Evolutionary conservation across 37 sponge, comb jelly and placozoan species (phyloP), one percentile per base, ranked within the genome.

Genomic region (Haliclona indistincta): DNA sequence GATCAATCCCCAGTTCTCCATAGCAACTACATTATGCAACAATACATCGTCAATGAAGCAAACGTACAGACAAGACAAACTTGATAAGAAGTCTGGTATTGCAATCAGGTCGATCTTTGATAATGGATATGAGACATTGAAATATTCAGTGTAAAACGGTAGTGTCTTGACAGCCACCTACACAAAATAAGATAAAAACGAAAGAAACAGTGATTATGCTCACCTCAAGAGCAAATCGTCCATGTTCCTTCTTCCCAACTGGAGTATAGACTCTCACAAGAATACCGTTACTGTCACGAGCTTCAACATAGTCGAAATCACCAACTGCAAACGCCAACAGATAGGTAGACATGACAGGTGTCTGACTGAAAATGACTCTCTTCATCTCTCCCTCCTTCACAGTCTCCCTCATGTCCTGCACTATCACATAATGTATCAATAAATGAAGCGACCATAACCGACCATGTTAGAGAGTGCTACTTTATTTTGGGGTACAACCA

Each of bases 1-100:
- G 39, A 89, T 88, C 38, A 90, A 87, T 4, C 97, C 94, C 97
- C 97, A 94, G 76, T 94, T 94, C 79, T 94, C 94, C 94, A 94
- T 97, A 6, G 94, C 97, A 17, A 91, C 89, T 71, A 84, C 82
- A 51, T n/a, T 49, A 15, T 28, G 4, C 43, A 34, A 38, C 19
- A 29, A 38, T 3, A 39, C 28, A 20, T 39, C 69, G 28, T 38
- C 2, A 2, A 35, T 15, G 10, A 38, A 20, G 2, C 1, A 26
- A 5, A 38, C 29, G 15, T 30, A 71, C 34, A 20, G 4, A 29
- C 2, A n/a, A 26, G 32, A 10, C 7, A 26, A 37, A 82, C 88
- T 89, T 49, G 91, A 88, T 28, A 91, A 88, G 74, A 97, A 93
- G 65, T 97, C 97, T 51, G 94, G 80, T 25, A 97, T 97, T 43